Evolutionary conservation across 2,113 vertebrate genomes (phyloP), one percentile per base, ranked within the genome.

Genomic region (Chaetodon trifascialis): DNA sequence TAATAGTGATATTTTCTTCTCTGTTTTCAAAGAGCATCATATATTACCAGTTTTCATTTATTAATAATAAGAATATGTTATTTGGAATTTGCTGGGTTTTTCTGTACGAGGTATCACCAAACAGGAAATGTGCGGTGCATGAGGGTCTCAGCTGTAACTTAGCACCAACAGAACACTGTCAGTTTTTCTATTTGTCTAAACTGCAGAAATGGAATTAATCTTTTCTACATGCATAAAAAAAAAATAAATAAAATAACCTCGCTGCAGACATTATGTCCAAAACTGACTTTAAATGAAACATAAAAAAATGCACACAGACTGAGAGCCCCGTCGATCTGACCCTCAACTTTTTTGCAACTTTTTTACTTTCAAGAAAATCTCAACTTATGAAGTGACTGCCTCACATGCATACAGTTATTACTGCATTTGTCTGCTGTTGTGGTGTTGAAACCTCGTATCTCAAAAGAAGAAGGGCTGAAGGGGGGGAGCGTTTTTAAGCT

Each of bases 241-340:
- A 4, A 74, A 30, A n/a, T n/a, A n/a, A n/a, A n/a, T n/a, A n/a
- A 16, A n/a, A 17, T 47, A 34, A 74, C 69, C 69, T 79, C 49
- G 0, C 49, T 11, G 65, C 49, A 64, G 73, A 76, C 65, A 38
- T 42, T 2, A 0, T 44, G 60, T 7, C 74, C 52, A 3, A 25
- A n/a, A 25, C 23, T 19, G 7, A 60, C 54, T 68, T 36, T 38
- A 25, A 73, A 67, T 40, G 30, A 30, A 30, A 30, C 30, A 30
- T 30, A 30, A 30, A 30, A 52, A 21, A 9, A 83, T 17, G 47
- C 11, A 40, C 14, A 30, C 36, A 40, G 5, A 40, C 38, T 40
- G 38, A 40, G 38, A 30, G 30, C 30, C 46, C 59, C 2, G 23
- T 60, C 38, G 23, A 70, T 21, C 15, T 52, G 79, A 74, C 79